phyloP scores from a whole-genome alignment of 2,797 vertebrate genomes.

The Labroides dimidiatus region DNA sequence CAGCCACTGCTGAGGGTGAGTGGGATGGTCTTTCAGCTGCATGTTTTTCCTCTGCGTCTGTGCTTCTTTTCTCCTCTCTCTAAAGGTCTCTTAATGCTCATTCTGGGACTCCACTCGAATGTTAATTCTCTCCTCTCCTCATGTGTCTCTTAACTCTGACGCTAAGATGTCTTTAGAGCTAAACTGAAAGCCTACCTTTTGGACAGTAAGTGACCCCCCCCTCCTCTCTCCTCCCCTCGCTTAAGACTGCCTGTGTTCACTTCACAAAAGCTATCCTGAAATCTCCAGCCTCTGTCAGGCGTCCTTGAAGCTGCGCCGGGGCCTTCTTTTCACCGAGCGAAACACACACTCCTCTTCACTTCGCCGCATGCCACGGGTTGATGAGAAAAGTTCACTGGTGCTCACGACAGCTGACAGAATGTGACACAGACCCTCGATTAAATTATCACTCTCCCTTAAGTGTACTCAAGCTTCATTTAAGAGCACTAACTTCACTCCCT shows the following conservation, averaged over 20 bases:
- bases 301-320: constrained; percentile 77
- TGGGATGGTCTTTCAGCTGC: constrained; percentile 41
- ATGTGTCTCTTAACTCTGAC: constrained; percentile 51
- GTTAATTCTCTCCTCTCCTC: constrained; percentile 39
- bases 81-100: too few relatives aligned
- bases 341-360: constrained; percentile 7
- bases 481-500: constrained; percentile 56
- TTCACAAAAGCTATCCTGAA: background rate
- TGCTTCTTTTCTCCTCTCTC: background rate
- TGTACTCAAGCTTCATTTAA: constrained; percentile 61
- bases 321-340: constrained; percentile 41
- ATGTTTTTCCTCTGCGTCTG: too few relatives aligned
- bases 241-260: constrained; percentile 31
- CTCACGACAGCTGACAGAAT: constrained; percentile 46
- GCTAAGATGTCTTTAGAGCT: constrained; percentile 79
- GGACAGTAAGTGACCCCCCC: constrained; percentile 82
- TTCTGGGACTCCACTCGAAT: background rate
- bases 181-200: constrained; percentile 83
- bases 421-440: constrained; percentile 58
- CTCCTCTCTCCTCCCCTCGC: constrained; percentile 12
- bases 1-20: constrained; percentile 72
- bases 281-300: constrained; percentile 46
- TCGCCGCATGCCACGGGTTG: constrained; percentile 60
- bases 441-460: constrained; percentile 63
- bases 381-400: constrained; percentile 46